Evolutionary conservation across 1,140 invertebrate species (phyloP), one percentile per base, ranked within the genome.

Genomic region (Zelostemma sp.): DNA sequence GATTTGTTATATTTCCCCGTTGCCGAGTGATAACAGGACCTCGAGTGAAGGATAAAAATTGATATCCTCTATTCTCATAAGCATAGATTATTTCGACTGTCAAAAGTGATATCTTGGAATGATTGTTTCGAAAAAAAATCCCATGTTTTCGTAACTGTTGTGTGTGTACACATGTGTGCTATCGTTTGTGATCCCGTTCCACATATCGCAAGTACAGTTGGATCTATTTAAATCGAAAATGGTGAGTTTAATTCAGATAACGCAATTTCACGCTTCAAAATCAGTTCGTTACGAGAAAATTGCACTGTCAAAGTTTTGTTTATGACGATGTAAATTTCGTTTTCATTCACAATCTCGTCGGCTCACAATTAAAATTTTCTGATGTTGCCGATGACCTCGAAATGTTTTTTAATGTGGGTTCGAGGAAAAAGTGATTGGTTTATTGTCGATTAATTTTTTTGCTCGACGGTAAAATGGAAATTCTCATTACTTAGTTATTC

Each of bases 21-120:
- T 51, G 50, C 64, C 46, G 53, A 40, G 31, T 33, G 46, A 53
- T 40, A 11, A 41, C 15, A 11, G 16, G 12, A 12, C 31, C 11
- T 25, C 40, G 43, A 25, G 28, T 35, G 33, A 35, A 35, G 21
- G 21, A 25, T 4, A 25, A 25, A n/a, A n/a, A n/a, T n/a, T n/a
- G n/a, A n/a, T n/a, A n/a, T n/a, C n/a, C n/a, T n/a, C n/a, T n/a
- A n/a, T n/a, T n/a, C n/a, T n/a, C n/a, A n/a, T n/a, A n/a, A n/a
- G n/a, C n/a, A 35, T 9, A 35, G 3, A 6, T 6, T 35, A n/a
- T 1, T 9, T n/a, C 33, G 8, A 28, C 25, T 28, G 25, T 28
- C 33, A n/a, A 35, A 35, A 35, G 5, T 35, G 33, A 6, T 35
- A n/a, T 35, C 33, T 35, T n/a, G 1, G 33, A 2, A 35, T n/a